Percentiles rank a stretch among this genome's conserved stretches.
phyloP scores from a whole-genome alignment of 2,888 invertebrate genomes.

The Caenorhabditis parvicauda region DNA sequence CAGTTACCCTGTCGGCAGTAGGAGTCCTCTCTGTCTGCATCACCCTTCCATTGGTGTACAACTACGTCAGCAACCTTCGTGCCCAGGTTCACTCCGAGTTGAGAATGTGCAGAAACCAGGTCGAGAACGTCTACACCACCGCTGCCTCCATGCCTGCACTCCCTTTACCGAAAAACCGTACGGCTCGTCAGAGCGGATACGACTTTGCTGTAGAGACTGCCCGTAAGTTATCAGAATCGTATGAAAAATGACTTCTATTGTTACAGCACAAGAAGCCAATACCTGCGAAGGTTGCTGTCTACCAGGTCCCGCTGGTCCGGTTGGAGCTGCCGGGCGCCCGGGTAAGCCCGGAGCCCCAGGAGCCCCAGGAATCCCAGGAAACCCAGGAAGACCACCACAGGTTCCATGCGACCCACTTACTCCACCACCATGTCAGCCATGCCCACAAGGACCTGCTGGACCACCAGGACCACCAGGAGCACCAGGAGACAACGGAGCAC shows the following conservation, averaged over 20 bases:
- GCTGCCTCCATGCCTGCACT: slow-evolving; percentile 28
- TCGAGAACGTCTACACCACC: slow-evolving; percentile 26
- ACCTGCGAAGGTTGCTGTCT: slow-evolving; percentile 27
- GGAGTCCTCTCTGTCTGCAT: slow-evolving; percentile 32
- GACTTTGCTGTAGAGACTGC: slow-evolving; percentile 19
- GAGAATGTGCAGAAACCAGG: slow-evolving; percentile 25
- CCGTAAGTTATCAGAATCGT: too few species aligned
- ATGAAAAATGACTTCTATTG: too few species aligned
- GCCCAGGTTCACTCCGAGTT: slow-evolving; percentile 26
- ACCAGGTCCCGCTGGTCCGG: slow-evolving; percentile 28
- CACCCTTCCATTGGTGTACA: slow-evolving; percentile 28
- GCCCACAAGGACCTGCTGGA: slow-evolving; percentile 38
- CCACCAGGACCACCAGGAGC: slow-evolving; percentile 38
- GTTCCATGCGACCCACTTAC: slow-evolving; percentile 37
- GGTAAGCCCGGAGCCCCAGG: slow-evolving; percentile 31
- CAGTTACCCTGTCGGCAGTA: slow-evolving; percentile 29
- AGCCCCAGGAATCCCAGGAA: slow-evolving; percentile 40
- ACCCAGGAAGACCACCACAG: slow-evolving; percentile 37
- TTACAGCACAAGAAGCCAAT: slow-evolving; percentile 11
- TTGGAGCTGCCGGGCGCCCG: slow-evolving; percentile 23
- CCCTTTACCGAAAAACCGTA: slow-evolving; percentile 33
- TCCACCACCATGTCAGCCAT: slow-evolving; percentile 42
- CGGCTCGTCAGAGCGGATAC: slow-evolving; percentile 47
- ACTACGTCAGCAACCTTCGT: slow-evolving; percentile 24
- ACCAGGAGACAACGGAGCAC: slow-evolving; percentile 26